Conservation (phyloP, 23 tunicate species). For the Trididemnum clinides region DNA sequence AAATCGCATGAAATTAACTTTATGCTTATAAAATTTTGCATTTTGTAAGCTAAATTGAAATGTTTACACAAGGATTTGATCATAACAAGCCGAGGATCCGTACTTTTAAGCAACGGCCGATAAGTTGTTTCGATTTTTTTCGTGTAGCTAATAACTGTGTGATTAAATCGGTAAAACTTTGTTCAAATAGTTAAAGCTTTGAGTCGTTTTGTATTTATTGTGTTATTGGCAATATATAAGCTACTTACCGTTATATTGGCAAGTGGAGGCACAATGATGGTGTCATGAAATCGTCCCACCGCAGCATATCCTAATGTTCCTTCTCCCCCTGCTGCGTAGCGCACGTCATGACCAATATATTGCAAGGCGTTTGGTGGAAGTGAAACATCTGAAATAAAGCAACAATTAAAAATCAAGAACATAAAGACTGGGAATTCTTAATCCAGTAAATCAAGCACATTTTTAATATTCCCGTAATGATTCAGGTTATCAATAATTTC, state of each 20-base stretch:
- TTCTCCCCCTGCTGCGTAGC: slow-evolving; percentile 21
- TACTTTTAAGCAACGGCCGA: too few relatives aligned
- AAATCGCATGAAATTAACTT: too few relatives aligned
- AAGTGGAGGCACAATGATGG: slow-evolving; percentile 61
- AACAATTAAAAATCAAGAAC: neutral
- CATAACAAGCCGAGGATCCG: neutral
- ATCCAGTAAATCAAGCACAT: neutral
- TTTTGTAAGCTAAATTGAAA: too few relatives aligned
- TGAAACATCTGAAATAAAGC: neutral
- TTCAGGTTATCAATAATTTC: too few relatives aligned
- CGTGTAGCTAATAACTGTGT: too few relatives aligned
- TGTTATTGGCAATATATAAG: too few relatives aligned
- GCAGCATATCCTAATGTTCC: slow-evolving; percentile 52
- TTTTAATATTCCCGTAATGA: too few relatives aligned
- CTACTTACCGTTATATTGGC: slow-evolving; percentile 71
- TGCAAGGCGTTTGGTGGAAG: slow-evolving; percentile 5
- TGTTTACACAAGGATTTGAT: neutral
- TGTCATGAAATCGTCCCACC: slow-evolving; percentile 61
- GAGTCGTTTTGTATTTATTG: too few relatives aligned
- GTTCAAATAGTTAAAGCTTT: too few relatives aligned
- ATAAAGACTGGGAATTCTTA: neutral
- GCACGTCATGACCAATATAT: slow-evolving; percentile 42
- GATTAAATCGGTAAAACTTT: too few relatives aligned
- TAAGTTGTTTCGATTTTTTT: too few relatives aligned
- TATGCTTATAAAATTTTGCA: too few relatives aligned